Base-by-base conservation (phyloP, 1,140 invertebrate species). In the Dryas iulia region DNA sequence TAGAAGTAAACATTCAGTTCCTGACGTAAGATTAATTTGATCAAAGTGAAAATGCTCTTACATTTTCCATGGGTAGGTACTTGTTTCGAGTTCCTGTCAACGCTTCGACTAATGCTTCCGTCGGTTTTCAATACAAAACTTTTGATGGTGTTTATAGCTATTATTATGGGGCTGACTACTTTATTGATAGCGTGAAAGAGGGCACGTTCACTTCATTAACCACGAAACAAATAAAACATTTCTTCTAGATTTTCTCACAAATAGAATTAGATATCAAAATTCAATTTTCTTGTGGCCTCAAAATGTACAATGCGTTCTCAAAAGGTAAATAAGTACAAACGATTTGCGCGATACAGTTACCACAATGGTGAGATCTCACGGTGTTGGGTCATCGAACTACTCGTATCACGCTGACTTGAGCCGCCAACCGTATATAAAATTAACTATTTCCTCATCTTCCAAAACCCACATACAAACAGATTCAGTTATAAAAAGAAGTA, bases 41-140 rank as follows among this genome's bases (percentile, higher is more conserved):
- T 90, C 87, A 89, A 90, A 90, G 86, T 78, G 77, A 77, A 83
- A 86, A 82, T 74, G 69, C 69, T 72, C 73, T 65, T 72, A 69
- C 76, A 78, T 81, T 86, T 89, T 89, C 84, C 80, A 83, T 78
- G 77, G n/a, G n/a, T n/a, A n/a, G n/a, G 79, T 78, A 81, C 84
- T 86, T 83, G 83, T 79, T 82, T 78, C 86, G 72, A 81, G 76
- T 81, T 72, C 77, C 88, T 85, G 85, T 90, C 88, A 88, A 79
- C 88, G 76, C 77, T 72, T 78, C 79, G 52, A 77, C 85, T 90
- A 90, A 90, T 89, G 88, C 82, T 87, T 89, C 86, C 85, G 86
- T 81, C 77, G 79, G 78, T 66, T 79, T 82, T 79, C 78, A 86
- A 86, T 82, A 82, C 80, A 81, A 82, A 89, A 87, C 82, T 90